Evolutionary conservation across 2,113 vertebrate species (phyloP).

Genomic region (Chaenocephalus aceratus): DNA sequence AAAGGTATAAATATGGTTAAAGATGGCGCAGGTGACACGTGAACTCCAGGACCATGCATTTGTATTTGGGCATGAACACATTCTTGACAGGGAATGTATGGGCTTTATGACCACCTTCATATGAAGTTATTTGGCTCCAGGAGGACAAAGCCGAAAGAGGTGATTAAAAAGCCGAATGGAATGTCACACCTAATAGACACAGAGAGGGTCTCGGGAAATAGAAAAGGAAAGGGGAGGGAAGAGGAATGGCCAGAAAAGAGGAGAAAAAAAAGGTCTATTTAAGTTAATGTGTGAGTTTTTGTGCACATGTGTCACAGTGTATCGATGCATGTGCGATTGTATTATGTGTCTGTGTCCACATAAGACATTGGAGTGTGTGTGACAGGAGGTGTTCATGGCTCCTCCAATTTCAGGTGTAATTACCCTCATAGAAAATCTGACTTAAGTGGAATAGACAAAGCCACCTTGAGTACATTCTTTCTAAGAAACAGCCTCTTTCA

Average conservation of each 20-base stretch:
- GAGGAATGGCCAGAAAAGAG: conserved; percentile 24
- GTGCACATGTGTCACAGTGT: conserved; percentile 1
- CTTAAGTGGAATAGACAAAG: conserved; percentile 72
- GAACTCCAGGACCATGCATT: conserved; percentile 50
- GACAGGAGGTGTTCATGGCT: conserved; percentile 56
- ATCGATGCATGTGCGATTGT: conserved; percentile 7
- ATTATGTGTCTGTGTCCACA: conserved; percentile 13
- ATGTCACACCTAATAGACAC: conserved; percentile 84
- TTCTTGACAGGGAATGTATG: conserved; percentile 56
- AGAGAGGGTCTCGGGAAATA: conserved; percentile 67
- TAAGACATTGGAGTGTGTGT: conserved; percentile 58
- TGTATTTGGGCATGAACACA: conserved; percentile 40
- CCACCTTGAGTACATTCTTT: conserved; percentile 26
- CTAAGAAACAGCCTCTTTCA: conserved; percentile 22
- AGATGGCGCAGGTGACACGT: conserved; percentile 25
- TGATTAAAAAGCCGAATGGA: conserved; percentile 84
- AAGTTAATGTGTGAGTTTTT: conserved; percentile 3
- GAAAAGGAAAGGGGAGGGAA: conserved; percentile 42
- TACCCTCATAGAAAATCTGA: conserved; percentile 68
- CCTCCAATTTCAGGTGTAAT: conserved; percentile 81
- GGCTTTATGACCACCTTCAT: conserved; percentile 62
- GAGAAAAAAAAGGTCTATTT: conserved; percentile 43
- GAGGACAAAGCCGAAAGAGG: conserved; percentile 70
- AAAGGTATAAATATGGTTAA: conserved; percentile 7
- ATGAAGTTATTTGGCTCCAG: conserved; percentile 75